Conservation (phyloP, 2,113 vertebrate genomes). For the Podocnemis expansa region DNA sequence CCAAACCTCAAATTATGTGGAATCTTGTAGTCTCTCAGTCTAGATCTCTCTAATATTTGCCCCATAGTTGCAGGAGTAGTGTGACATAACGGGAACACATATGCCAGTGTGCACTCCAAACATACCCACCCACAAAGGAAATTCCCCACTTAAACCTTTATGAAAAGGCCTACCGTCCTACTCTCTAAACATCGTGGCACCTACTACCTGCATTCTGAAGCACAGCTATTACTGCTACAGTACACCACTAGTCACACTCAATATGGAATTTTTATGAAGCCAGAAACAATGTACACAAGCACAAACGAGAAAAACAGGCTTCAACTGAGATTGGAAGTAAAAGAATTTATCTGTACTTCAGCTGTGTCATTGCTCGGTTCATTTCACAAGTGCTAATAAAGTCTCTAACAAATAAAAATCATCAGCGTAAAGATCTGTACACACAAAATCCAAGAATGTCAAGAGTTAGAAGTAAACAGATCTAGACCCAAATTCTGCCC, state of each 20-base stretch:
- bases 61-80: background rate
- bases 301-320: background rate
- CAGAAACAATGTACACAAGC: background rate
- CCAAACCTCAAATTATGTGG: accelerated
- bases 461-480: background rate
- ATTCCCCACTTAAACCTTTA: accelerated
- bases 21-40: background rate
- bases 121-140: background rate
- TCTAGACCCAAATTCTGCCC: background rate
- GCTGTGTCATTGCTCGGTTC: background rate
- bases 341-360: background rate
- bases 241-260: background rate
- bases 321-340: background rate
- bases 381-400: background rate
- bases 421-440: background rate
- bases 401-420: background rate
- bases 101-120: background rate
- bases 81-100: accelerated
- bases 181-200: background rate
- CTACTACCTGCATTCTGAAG: background rate
- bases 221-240: background rate
- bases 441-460: background rate
- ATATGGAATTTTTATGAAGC: background rate
- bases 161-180: accelerated
- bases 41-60: background rate